These are phyloP conservation scores for Oxytorus armatus DNA, from an alignment of 2,888 invertebrate species.

Conservation along the genomic window DNA sequence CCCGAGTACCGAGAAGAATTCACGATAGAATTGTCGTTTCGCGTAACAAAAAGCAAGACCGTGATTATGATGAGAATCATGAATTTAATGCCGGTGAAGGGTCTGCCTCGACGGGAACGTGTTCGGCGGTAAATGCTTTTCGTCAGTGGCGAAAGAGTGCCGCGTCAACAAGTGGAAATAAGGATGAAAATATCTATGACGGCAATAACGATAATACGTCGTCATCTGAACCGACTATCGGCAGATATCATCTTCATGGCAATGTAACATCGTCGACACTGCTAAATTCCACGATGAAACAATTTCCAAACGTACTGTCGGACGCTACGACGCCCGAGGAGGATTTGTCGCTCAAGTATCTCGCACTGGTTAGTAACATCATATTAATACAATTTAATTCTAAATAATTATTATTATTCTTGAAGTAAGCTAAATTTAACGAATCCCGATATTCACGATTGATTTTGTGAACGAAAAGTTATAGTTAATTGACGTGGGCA, in stretches of 20 bases:
- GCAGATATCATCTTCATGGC: conserved; percentile 11
- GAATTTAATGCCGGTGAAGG: conserved; percentile 5
- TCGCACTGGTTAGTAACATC: conserved; percentile 84
- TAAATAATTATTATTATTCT: too few species aligned
- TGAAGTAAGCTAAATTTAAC: too few species aligned
- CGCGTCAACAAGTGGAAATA: conserved; percentile 69
- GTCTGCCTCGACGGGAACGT: conserved; percentile 60
- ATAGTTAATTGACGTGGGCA: too few species aligned
- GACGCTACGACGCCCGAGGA: conserved; percentile 80
- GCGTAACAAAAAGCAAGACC: conserved; percentile 48
- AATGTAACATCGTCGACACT: conserved; percentile 56
- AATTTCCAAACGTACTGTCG: conserved; percentile 79
- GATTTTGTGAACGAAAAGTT: too few species aligned
- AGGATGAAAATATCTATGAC: conserved; percentile 12
- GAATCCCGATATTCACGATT: too few species aligned
- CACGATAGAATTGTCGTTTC: conserved; percentile 53
- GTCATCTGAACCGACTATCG: background rate
- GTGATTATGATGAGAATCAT: conserved; percentile 30
- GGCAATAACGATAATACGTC: conserved; percentile 21
- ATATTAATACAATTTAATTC: background rate
- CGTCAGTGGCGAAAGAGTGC: conserved; percentile 80
- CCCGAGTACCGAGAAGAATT: conserved; percentile 26
- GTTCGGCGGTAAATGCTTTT: conserved; percentile 75
- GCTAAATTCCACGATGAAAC: conserved; percentile 74
- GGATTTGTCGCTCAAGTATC: conserved; percentile 81